Evolutionary conservation across 1,140 invertebrate species (phyloP).

Genomic region (Euborellia annulipes): DNA sequence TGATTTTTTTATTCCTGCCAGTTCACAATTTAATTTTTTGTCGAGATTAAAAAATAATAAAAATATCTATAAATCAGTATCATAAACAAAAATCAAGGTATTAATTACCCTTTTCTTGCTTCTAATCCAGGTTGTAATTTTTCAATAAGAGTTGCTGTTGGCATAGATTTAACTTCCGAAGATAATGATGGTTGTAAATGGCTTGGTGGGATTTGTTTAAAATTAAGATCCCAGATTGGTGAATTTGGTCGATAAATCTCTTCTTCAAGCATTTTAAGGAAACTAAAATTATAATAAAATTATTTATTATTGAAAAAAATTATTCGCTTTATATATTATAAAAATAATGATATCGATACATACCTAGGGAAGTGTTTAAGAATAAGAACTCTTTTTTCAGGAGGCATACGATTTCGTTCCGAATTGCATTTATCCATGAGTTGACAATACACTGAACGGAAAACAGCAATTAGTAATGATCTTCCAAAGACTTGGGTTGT

Average conservation of each 20-base stretch:
- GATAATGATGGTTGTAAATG: slow-evolving; percentile 35
- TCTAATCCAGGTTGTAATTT: no score
- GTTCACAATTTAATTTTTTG: no score
- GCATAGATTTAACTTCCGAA: no score
- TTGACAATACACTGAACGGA: slow-evolving; percentile 74
- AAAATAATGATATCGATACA: slow-evolving; percentile 9
- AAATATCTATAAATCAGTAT: no score
- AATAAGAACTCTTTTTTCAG: slow-evolving; percentile 57
- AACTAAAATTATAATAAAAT: slow-evolving; percentile 32
- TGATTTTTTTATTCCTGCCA: no score
- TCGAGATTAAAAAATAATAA: no score
- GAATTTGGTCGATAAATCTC: slow-evolving; percentile 75
- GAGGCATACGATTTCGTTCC: slow-evolving; percentile 74
- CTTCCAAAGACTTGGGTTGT: slow-evolving; percentile 81
- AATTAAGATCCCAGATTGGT: slow-evolving; percentile 86
- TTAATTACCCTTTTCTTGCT: slow-evolving; percentile 14
- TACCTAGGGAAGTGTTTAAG: slow-evolving; percentile 50
- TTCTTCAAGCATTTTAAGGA: slow-evolving; percentile 70
- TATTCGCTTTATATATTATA: slow-evolving; percentile 1
- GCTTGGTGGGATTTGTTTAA: slow-evolving; percentile 52
- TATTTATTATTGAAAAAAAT: not conserved
- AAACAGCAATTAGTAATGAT: slow-evolving; percentile 69
- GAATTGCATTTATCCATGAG: slow-evolving; percentile 78
- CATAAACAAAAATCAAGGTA: no score
- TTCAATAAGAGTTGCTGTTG: no score